phyloP scores from a whole-genome alignment of 1,140 invertebrate genomes.

The Drosophila erecta region DNA sequence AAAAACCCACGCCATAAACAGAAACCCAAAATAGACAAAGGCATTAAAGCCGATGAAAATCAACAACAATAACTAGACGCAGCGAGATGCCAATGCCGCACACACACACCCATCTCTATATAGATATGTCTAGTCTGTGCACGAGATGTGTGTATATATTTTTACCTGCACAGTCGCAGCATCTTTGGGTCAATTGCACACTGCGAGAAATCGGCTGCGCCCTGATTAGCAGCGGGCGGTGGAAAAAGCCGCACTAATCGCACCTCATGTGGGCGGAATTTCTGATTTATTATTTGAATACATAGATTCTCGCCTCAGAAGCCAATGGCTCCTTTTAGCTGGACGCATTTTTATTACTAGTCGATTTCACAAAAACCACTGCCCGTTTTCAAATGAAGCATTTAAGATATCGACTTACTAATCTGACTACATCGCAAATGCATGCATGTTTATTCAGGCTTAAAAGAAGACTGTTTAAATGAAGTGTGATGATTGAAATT shows the following conservation, averaged over 20 bases:
- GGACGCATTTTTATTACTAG: neutral
- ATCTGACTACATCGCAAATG: neutral
- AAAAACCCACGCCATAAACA: conserved; percentile 78
- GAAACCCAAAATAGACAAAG: conserved; percentile 76
- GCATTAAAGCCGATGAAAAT: conserved; percentile 59
- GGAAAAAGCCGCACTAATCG: neutral
- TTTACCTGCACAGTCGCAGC: conserved; percentile 58
- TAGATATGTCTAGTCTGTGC: conserved; percentile 14
- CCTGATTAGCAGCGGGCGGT: conserved; percentile 17
- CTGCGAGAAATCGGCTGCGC: conserved; percentile 41
- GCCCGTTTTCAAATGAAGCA: conserved; percentile 3
- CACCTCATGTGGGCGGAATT: conserved; percentile 2
- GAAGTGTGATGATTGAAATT: neutral
- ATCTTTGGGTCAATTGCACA: conserved; percentile 48
- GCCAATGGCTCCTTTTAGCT: conserved; percentile 13
- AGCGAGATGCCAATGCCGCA: conserved; percentile 50
- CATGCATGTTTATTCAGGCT: conserved; percentile 1
- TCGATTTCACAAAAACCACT: conserved; percentile 1
- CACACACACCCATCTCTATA: conserved; percentile 13
- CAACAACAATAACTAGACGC: conserved; percentile 38
- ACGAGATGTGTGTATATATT: conserved; percentile 11
- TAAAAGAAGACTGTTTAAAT: neutral
- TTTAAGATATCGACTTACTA: conserved; percentile 18
- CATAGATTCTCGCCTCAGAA: conserved; percentile 5
- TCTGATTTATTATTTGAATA: neutral